phyloP scores from a whole-genome alignment of 2,113 vertebrate species.

The Sander vitreus region DNA sequence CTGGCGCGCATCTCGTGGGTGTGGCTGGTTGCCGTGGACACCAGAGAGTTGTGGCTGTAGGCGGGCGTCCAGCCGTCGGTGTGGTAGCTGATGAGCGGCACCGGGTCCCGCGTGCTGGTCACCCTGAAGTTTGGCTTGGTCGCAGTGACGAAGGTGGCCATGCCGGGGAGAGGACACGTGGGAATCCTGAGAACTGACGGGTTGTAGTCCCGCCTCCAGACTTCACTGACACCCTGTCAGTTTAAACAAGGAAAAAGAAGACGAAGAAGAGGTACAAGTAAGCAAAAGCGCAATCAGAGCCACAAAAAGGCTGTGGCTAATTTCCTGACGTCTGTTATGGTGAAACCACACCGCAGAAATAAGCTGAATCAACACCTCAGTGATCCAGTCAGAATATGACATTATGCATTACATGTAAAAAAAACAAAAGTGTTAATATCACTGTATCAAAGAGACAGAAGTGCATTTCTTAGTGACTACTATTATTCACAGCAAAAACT shows the following conservation, averaged over 20 bases:
- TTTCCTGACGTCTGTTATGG: not conserved
- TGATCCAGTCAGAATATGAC: not conserved
- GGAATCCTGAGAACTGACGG: slow-evolving; percentile 84
- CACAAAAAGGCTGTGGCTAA: not conserved
- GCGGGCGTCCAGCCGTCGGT: slow-evolving; percentile 81
- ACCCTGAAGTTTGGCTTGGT: slow-evolving; percentile 92
- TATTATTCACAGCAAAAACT: not conserved
- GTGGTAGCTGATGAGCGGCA: slow-evolving; percentile 87
- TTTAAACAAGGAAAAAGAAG: not conserved
- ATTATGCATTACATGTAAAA: not conserved
- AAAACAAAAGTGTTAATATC: not conserved
- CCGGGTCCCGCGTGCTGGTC: slow-evolving; percentile 89
- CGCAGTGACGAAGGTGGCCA: slow-evolving; percentile 91
- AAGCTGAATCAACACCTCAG: not conserved
- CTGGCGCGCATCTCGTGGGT: slow-evolving; percentile 92
- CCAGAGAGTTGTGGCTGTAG: slow-evolving; percentile 81
- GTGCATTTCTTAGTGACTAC: too few species aligned
- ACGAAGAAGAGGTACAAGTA: not conserved
- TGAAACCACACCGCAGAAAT: not conserved
- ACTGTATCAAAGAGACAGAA: not conserved
- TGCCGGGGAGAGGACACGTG: slow-evolving; percentile 89
- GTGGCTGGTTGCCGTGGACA: slow-evolving; percentile 56
- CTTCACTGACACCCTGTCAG: slow-evolving; percentile 80
- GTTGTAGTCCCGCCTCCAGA: slow-evolving; percentile 86
- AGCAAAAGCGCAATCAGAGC: too few species aligned